Percentiles rank a stretch among this genome's conserved stretches.
Conservation (phyloP, 2,113 vertebrate species). For the Pelobates fuscus region DNA sequence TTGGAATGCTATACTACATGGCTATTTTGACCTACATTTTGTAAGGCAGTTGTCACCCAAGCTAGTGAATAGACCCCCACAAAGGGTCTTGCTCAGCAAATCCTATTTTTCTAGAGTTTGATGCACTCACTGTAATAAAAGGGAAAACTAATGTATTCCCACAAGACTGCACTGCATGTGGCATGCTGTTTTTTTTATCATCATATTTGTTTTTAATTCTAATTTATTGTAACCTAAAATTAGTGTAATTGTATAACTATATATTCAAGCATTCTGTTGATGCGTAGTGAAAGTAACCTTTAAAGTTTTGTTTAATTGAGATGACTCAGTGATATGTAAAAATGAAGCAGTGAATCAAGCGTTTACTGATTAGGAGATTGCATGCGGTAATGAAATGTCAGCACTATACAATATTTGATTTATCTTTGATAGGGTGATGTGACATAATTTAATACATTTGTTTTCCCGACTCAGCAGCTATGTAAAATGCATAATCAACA, state of each 20-base stretch:
- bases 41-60: too few relatives aligned
- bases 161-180: too few relatives aligned
- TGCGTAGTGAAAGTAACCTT: slow-evolving; percentile 46
- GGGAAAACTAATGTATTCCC: too few relatives aligned
- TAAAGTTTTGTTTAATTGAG: slow-evolving; percentile 50
- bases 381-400: slow-evolving; percentile 51
- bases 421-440: slow-evolving; percentile 51
- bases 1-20: too few relatives aligned
- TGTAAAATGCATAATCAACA: slow-evolving; percentile 48
- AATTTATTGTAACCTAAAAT: slow-evolving; percentile 38
- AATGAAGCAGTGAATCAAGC: slow-evolving; percentile 48
- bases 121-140: too few relatives aligned
- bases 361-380: slow-evolving; percentile 50
- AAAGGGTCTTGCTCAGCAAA: too few relatives aligned
- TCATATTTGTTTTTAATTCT: slow-evolving; percentile 6
- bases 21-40: too few relatives aligned
- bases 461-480: slow-evolving; percentile 44
- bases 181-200: not conserved
- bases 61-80: too few relatives aligned
- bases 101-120: too few relatives aligned
- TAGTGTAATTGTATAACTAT: slow-evolving; percentile 24
- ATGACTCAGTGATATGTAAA: slow-evolving; percentile 52
- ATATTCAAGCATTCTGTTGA: slow-evolving; percentile 36
- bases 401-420: slow-evolving; percentile 49
- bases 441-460: slow-evolving; percentile 49